Conservation (phyloP, 2,888 invertebrate species). For the Cosmopolites sordidus region DNA sequence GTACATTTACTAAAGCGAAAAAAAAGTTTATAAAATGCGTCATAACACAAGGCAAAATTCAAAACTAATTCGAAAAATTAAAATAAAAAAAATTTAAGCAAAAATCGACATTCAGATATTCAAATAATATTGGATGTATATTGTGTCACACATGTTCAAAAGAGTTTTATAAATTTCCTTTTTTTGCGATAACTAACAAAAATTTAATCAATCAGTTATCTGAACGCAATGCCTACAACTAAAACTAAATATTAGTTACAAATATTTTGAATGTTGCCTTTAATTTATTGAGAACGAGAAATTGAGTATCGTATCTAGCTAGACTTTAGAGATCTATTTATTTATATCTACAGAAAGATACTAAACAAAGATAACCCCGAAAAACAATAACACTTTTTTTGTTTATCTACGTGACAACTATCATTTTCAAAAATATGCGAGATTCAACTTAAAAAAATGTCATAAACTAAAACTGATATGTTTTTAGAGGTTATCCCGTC, state of each 20-base stretch:
- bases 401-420: too few relatives aligned
- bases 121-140: too few relatives aligned
- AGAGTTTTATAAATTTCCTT: too few relatives aligned
- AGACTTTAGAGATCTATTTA: conserved; percentile 25
- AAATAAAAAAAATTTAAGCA: background rate
- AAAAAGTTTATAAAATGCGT: conserved; percentile 6
- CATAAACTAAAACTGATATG: background rate
- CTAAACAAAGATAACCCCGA: background rate
- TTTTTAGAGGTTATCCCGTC: background rate
- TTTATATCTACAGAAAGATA: conserved; percentile 16
- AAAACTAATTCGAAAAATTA: conserved; percentile 11
- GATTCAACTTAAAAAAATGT: too few relatives aligned
- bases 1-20: conserved; percentile 23
- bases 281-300: conserved; percentile 12
- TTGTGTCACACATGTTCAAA: too few relatives aligned
- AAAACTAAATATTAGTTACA: conserved; percentile 28
- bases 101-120: too few relatives aligned
- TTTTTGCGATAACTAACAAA: too few relatives aligned
- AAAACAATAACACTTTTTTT: background rate
- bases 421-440: too few relatives aligned
- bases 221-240: background rate
- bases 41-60: conserved; percentile 18
- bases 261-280: conserved; percentile 22
- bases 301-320: conserved; percentile 17
- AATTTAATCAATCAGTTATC: too few relatives aligned